Evolutionary conservation across 2,888 invertebrate genomes (phyloP).

Genomic region (Alsophila aescularia): DNA sequence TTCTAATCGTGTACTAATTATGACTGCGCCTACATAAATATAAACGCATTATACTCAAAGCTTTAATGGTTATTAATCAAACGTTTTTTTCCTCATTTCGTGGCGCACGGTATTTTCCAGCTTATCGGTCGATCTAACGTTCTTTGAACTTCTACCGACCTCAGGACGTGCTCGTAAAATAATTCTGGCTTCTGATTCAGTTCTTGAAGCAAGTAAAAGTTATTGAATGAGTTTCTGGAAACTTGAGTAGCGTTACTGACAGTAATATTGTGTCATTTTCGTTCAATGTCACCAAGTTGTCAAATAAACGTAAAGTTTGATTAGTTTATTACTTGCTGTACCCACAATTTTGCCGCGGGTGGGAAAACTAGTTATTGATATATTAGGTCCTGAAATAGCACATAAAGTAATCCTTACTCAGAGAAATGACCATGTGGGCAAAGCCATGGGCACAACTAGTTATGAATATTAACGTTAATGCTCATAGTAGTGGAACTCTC

Average conservation of each 20-base stretch:
- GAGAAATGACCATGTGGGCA: no score
- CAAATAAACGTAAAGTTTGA: background rate
- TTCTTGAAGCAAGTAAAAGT: conserved; percentile 41
- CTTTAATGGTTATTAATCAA: conserved; percentile 33
- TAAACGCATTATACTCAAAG: conserved; percentile 14
- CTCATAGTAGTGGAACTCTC: no score
- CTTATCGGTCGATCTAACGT: conserved; percentile 70
- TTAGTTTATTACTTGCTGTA: background rate
- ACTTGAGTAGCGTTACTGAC: conserved; percentile 18
- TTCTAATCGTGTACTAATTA: conserved; percentile 27
- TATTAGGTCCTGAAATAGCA: no score
- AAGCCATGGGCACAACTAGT: no score
- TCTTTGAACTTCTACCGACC: conserved; percentile 61
- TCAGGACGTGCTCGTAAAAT: conserved; percentile 40
- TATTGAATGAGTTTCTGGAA: conserved; percentile 31
- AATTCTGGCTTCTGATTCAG: conserved; percentile 46
- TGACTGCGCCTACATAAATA: conserved; percentile 16
- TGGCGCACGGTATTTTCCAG: conserved; percentile 44
- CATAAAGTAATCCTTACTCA: no score
- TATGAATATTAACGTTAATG: no score
- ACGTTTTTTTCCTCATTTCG: conserved; percentile 32
- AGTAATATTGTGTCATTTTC: conserved; percentile 30
- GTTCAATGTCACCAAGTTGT: conserved; percentile 21
- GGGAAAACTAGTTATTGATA: no score
- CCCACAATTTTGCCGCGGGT: no score